Evolutionary conservation across 37 sponge, comb jelly and placozoan species (phyloP), one percentile per base, ranked within the genome.

Genomic region (Amphimedon queenslandica): DNA sequence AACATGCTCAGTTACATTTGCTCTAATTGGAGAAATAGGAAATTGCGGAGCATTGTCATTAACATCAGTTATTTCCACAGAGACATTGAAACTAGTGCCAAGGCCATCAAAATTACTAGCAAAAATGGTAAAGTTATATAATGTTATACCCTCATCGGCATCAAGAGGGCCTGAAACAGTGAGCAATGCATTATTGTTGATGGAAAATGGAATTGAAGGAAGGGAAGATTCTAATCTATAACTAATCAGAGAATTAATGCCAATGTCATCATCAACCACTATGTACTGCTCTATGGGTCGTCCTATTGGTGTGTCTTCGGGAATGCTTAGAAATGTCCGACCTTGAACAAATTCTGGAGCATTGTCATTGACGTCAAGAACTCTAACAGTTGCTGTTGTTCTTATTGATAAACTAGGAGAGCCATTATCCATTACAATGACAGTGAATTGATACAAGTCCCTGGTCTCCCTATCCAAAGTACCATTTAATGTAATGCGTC

Each of bases 281-380:
- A 42, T 37, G 38, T 63, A 79, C 20, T 66, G 40, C 4, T 73
- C 71, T 0, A 83, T 23, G 25, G 31, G 55, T 30, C 56, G 39
- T 16, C 27, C 40, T 0, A 27, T 23, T 0, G 57, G 56, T 0
- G 55, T 38, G 53, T 79, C 72, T 66, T 89, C 89, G 6, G 57
- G 42, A 11, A 82, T 42, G 11, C 6, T 20, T 31, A 83, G 29
- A 29, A 27, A 4, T 18, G 61, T 34, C 0, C 81, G 81, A 1
- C 41, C 68, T 13, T 37, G 16, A 51, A 32, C 24, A 38, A 92
- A 80, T 37, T 73, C 2, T 23, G 93, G 93, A 1, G 68, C 27
- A 28, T 80, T 83, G 57, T 92, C 93, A 67, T 92, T 92, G 16
- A 77, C 63, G 58, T 89, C 89, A 29, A 10, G 23, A 18, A 90